Percentiles rank a stretch among this genome's conserved stretches.
phyloP scores from a whole-genome alignment of 2,888 invertebrate species.

The Eristalinus aeneus region DNA sequence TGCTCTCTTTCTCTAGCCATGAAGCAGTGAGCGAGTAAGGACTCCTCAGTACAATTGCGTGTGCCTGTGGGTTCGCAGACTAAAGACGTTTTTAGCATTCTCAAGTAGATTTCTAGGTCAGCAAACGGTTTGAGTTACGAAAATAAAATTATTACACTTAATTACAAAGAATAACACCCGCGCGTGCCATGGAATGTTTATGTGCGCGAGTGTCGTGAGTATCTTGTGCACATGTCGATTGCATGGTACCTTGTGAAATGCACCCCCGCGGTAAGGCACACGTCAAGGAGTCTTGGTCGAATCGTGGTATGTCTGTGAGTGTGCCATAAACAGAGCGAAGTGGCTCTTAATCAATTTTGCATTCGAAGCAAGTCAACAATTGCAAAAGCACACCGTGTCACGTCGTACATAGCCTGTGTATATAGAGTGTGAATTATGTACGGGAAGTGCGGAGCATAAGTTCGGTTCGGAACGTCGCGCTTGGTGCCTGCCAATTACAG shows the following conservation, averaged over 20 bases:
- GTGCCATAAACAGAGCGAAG: constrained; percentile 30
- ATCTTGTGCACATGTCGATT: constrained; percentile 55
- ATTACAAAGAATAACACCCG: constrained; percentile 10
- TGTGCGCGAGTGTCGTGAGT: constrained; percentile 28
- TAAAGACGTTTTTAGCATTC: background rate
- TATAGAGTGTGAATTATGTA: constrained; percentile 12
- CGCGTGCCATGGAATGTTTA: constrained; percentile 10
- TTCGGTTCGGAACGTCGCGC: constrained; percentile 35
- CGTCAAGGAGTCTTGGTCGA: constrained; percentile 10
- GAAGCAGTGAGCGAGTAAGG: constrained; percentile 7
- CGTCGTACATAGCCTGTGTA: background rate
- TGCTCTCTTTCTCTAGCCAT: background rate
- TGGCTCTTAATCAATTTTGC: constrained; percentile 58
- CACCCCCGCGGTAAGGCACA: constrained; percentile 57
- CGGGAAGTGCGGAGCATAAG: background rate
- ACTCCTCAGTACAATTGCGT: background rate
- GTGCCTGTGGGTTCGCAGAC: constrained; percentile 3
- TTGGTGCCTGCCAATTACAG: constrained; percentile 53
- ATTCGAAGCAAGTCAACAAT: constrained; percentile 39
- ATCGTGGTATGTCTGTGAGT: background rate
- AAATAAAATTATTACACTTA: constrained; percentile 7
- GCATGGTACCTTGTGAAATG: constrained; percentile 57
- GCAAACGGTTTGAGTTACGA: constrained; percentile 14
- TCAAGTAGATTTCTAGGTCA: constrained; percentile 25
- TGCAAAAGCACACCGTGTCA: constrained; percentile 33